phyloP scores from a whole-genome alignment of 2,113 vertebrate species.

The Vimba vimba region DNA sequence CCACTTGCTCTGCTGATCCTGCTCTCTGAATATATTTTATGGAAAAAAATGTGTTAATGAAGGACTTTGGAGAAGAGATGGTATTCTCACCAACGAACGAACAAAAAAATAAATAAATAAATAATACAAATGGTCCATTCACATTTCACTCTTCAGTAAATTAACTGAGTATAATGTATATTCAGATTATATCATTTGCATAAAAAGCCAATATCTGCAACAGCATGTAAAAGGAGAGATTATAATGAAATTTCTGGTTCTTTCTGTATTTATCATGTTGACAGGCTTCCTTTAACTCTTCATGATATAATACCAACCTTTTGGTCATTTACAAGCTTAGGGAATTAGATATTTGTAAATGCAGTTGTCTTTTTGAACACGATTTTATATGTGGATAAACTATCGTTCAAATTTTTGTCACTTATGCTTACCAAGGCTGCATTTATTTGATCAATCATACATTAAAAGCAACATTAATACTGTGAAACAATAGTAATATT shows the following conservation, averaged over 20 bases:
- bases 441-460: neutral
- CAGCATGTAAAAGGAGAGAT: conserved; percentile 43
- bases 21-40: conserved; percentile 39
- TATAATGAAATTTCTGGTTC: conserved; percentile 35
- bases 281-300: conserved; percentile 37
- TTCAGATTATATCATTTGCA: conserved; percentile 42
- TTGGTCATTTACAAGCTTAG: conserved; percentile 13
- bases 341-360: neutral
- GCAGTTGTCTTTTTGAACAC: neutral
- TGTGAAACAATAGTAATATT: neutral
- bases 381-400: neutral
- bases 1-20: neutral
- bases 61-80: conserved; percentile 27
- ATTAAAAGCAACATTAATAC: neutral
- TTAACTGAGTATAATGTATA: conserved; percentile 41
- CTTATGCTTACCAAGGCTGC: neutral
- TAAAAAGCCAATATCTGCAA: conserved; percentile 48
- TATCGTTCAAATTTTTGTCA: neutral
- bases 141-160: conserved; percentile 35
- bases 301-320: conserved; percentile 31
- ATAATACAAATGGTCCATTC: conserved; percentile 38
- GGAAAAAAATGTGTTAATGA: conserved; percentile 31
- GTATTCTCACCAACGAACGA: conserved; percentile 47
- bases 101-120: neutral
- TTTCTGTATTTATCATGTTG: conserved; percentile 51